phyloP scores from a whole-genome alignment of 1,140 invertebrate species.

The Orchestia grillus region DNA sequence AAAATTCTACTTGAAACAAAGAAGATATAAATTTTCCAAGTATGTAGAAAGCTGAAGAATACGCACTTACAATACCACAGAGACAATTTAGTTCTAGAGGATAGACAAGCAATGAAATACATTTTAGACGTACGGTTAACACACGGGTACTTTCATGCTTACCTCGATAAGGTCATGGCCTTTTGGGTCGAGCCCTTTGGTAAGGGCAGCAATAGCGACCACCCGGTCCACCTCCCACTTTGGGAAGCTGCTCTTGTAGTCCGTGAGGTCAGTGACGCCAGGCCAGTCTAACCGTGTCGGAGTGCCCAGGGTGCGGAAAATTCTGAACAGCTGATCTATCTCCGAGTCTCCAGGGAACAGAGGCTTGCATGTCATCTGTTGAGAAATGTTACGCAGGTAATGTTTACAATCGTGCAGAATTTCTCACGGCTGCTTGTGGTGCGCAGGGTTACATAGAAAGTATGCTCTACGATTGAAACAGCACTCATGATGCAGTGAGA shows the following conservation, averaged over 20 bases:
- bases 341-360: constrained; percentile 96
- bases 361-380: constrained; percentile 81
- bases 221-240: constrained; percentile 79
- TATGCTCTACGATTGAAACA: no score
- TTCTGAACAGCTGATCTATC: constrained; percentile 95
- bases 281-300: constrained; percentile 88
- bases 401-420: background rate
- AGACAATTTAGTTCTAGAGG: no score
- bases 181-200: constrained; percentile 69
- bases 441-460: no score
- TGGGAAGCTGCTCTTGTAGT: constrained; percentile 91
- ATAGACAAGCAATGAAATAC: no score
- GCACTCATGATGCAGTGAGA: no score
- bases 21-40: no score
- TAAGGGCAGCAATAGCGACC: constrained; percentile 67
- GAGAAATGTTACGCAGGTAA: background rate
- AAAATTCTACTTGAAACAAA: no score
- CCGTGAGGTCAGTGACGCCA: constrained; percentile 85
- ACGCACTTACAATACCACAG: no score
- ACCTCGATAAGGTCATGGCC: constrained; percentile 72
- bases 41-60: no score
- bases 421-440: no score
- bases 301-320: constrained; percentile 91
- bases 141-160: background rate
- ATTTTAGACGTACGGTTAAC: background rate